These are phyloP conservation scores for Ciona savignyi DNA, from an alignment of 23 tunicate genomes.

Conservation along the genomic window DNA sequence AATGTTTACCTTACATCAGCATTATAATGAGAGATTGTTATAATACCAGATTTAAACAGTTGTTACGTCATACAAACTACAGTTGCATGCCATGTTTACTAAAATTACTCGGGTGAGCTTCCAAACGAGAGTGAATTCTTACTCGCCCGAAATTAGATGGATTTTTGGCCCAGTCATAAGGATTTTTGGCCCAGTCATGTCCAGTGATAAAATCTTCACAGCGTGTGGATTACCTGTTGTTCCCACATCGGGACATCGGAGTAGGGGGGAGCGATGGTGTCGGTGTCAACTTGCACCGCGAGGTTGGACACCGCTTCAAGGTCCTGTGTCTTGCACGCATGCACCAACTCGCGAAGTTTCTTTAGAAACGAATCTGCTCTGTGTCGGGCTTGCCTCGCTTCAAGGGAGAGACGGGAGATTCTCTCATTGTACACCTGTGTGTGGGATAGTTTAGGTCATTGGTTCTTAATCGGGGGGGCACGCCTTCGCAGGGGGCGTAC, in stretches of 20 bases:
- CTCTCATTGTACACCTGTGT: conserved; percentile 85
- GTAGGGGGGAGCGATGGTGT: conserved; percentile 54
- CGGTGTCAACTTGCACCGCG: conserved; percentile 83
- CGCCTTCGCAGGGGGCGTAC: too few relatives aligned
- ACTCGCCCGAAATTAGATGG: too few relatives aligned
- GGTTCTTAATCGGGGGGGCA: too few relatives aligned
- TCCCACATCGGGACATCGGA: conserved; percentile 72
- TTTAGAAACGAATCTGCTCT: conserved; percentile 72
- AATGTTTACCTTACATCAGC: too few relatives aligned
- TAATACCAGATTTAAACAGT: too few relatives aligned
- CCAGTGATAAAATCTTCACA: too few relatives aligned
- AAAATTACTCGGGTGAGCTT: too few relatives aligned
- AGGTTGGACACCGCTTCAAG: conserved; percentile 63
- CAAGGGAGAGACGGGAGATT: conserved; percentile 66
- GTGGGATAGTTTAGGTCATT: neutral
- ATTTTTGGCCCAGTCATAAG: too few relatives aligned
- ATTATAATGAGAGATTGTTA: too few relatives aligned
- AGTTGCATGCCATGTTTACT: too few relatives aligned
- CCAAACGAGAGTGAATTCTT: too few relatives aligned
- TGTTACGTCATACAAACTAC: too few relatives aligned
- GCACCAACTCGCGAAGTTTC: conserved; percentile 64
- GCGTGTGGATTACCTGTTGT: conserved; percentile 71
- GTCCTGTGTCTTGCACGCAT: conserved; percentile 82
- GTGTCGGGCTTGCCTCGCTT: conserved; percentile 87
- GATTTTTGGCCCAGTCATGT: neutral